Conservation (phyloP, 2,888 invertebrate species). For the Nemotelus pantherinus region DNA sequence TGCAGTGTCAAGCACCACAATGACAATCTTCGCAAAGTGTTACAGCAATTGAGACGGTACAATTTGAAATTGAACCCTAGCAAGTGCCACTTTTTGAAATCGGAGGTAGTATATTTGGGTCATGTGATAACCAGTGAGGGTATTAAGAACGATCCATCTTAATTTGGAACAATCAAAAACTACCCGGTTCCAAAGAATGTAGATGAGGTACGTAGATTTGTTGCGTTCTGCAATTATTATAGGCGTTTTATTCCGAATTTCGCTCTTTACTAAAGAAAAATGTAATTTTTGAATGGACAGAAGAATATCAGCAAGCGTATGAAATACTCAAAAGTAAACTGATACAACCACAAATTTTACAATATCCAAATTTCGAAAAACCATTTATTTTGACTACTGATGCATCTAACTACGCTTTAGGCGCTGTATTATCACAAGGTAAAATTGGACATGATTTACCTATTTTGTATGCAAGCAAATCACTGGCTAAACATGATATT, state of each 20-base stretch:
- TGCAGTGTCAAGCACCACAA: slow-evolving; percentile 49
- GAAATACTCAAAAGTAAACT: slow-evolving; percentile 41
- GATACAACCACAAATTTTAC: slow-evolving; percentile 26
- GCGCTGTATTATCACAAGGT: too few relatives aligned
- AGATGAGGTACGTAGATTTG: too few relatives aligned
- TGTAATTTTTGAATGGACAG: slow-evolving; percentile 47
- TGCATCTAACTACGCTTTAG: too few relatives aligned
- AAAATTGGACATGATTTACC: slow-evolving; percentile 52
- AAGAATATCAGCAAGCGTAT: slow-evolving; percentile 36
- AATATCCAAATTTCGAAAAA: too few relatives aligned
- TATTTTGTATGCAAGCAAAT: too few relatives aligned
- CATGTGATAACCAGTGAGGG: slow-evolving; percentile 48
- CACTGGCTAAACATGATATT: slow-evolving; percentile 53
- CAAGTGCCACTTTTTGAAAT: slow-evolving; percentile 50
- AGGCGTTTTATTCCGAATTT: too few relatives aligned
- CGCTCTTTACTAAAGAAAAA: slow-evolving; percentile 51
- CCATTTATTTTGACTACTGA: too few relatives aligned
- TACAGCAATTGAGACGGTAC: slow-evolving; percentile 45
- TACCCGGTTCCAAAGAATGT: slow-evolving; percentile 52
- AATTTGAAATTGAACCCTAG: slow-evolving; percentile 48
- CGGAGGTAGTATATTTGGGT: slow-evolving; percentile 46
- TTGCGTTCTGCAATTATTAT: too few relatives aligned
- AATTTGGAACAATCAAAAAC: slow-evolving; percentile 51
- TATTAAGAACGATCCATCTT: slow-evolving; percentile 51
- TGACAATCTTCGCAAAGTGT: slow-evolving; percentile 38